phyloP scores from a whole-genome alignment of 2,888 invertebrate species.

The Charanyca ferruginea region DNA sequence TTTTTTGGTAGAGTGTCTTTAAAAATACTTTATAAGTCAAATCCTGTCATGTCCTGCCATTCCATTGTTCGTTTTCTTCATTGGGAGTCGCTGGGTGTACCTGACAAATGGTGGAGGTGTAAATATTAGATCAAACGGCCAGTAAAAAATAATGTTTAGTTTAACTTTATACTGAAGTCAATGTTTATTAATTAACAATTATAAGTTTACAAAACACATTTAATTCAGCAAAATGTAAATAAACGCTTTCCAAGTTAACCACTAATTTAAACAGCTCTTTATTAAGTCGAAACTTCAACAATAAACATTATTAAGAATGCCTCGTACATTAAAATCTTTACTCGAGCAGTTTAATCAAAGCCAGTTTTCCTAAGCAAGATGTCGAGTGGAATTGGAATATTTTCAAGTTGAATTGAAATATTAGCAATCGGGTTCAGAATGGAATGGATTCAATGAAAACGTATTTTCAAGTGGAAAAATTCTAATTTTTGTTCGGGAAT shows the following conservation, averaged over 20 bases:
- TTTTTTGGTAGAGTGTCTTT: too few relatives aligned
- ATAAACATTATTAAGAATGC: conserved; percentile 17
- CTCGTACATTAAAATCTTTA: conserved; percentile 31
- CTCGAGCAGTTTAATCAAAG: conserved; percentile 32
- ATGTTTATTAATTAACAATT: not conserved
- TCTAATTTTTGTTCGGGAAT: conserved; percentile 74
- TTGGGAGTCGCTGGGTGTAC: too few relatives aligned
- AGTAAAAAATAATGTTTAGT: not conserved
- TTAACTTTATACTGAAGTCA: not conserved
- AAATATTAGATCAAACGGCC: not conserved
- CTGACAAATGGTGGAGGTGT: not conserved
- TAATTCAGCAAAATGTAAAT: not conserved
- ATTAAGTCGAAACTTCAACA: conserved; percentile 27
- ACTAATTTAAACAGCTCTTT: conserved; percentile 23
- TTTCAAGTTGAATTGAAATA: conserved; percentile 64
- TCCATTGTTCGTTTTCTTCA: too few relatives aligned
- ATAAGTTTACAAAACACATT: conserved; percentile 9
- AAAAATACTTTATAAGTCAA: too few relatives aligned
- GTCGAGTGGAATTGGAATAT: conserved; percentile 61
- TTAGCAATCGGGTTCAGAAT: conserved; percentile 64
- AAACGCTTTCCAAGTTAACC: conserved; percentile 18
- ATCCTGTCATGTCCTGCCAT: too few relatives aligned
- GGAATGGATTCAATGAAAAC: conserved; percentile 70
- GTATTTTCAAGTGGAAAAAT: conserved; percentile 75
- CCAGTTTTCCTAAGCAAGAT: conserved; percentile 16